Evolutionary conservation across 2,797 vertebrate genomes (phyloP).

Genomic region (Thunnus albacares): DNA sequence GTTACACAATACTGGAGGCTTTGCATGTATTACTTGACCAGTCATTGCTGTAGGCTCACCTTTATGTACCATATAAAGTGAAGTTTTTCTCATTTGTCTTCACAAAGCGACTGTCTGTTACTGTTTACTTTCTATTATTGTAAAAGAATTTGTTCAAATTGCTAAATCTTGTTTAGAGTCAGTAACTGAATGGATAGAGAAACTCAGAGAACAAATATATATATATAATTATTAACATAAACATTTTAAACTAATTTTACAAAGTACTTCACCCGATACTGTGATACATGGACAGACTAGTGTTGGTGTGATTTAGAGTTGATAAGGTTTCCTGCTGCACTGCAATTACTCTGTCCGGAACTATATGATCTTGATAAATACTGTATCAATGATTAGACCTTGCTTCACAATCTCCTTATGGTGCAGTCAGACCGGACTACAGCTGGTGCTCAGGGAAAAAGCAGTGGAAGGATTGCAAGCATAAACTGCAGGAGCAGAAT

Average conservation of each 20-base stretch:
- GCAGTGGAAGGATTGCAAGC: neutral
- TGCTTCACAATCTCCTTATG: too few species aligned
- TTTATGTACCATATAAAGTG: conserved; percentile 38
- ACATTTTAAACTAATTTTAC: neutral
- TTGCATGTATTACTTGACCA: conserved; percentile 28
- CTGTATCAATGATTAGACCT: too few species aligned
- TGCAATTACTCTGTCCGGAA: too few species aligned
- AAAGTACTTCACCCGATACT: neutral
- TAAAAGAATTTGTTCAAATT: conserved; percentile 9
- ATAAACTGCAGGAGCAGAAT: neutral
- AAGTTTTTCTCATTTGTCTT: conserved; percentile 37
- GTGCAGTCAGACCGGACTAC: too few species aligned
- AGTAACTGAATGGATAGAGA: neutral
- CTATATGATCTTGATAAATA: too few species aligned
- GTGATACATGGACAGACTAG: too few species aligned
- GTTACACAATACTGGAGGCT: conserved; percentile 34
- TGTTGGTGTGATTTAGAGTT: too few species aligned
- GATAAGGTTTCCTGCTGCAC: too few species aligned
- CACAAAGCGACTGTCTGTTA: conserved; percentile 2
- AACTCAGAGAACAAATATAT: neutral
- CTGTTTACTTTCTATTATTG: conserved; percentile 34
- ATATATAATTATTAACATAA: neutral
- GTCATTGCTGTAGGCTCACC: conserved; percentile 8
- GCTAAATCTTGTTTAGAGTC: neutral
- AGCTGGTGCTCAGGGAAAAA: neutral